Conservation (phyloP, 1,140 invertebrate genomes). For the Trichonephila clavata region DNA sequence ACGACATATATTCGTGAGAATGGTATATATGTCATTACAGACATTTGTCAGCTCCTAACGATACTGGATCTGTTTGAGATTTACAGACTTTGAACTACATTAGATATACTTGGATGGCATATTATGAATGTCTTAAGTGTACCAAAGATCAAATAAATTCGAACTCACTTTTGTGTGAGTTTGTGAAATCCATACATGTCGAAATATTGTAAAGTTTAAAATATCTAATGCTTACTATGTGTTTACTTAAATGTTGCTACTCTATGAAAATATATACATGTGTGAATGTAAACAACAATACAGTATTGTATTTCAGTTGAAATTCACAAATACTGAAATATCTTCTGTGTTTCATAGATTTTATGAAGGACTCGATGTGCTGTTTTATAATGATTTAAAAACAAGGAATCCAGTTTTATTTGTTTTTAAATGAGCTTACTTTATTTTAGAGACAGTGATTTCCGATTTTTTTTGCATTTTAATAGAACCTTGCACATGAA, state of each 20-base stretch:
- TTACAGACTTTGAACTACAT: not conserved
- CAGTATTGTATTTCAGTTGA: not conserved
- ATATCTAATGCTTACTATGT: not conserved
- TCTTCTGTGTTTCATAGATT: not conserved
- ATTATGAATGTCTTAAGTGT: not conserved
- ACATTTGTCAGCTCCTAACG: not conserved
- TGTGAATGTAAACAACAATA: not conserved
- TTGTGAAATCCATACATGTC: not conserved
- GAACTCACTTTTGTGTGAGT: not conserved
- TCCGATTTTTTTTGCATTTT: not conserved
- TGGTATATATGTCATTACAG: not conserved
- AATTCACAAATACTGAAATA: not conserved
- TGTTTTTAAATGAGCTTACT: slow-evolving; percentile 8
- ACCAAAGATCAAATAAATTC: not conserved
- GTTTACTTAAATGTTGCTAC: not conserved
- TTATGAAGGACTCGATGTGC: not conserved
- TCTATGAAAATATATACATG: not conserved
- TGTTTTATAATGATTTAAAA: not conserved
- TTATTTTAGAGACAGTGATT: not conserved
- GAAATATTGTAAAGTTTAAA: not conserved
- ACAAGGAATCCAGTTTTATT: not conserved
- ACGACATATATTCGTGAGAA: not conserved
- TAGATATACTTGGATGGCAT: not conserved
- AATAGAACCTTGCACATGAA: not conserved
- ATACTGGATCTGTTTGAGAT: not conserved